Conservation (phyloP, 2,113 vertebrate species). For the Genyomyrus donnyi region DNA sequence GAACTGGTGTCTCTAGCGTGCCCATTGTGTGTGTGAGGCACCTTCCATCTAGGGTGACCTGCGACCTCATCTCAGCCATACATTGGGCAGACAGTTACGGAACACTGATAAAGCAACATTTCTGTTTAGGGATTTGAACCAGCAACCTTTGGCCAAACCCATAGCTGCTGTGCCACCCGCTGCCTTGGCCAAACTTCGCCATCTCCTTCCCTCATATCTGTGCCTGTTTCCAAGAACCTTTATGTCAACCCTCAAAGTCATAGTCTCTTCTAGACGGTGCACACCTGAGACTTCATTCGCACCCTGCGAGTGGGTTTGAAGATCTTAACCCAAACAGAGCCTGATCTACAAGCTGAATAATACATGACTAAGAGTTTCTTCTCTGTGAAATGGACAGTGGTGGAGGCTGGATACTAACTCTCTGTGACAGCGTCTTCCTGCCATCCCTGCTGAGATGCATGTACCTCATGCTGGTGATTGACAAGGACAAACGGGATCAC, state of each 20-base stretch:
- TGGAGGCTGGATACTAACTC: not conserved
- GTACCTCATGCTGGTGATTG: not conserved
- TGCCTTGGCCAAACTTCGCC: not conserved
- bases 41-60: not conserved
- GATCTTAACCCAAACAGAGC: not conserved
- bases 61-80: not conserved
- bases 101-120: not conserved
- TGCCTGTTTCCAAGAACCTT: not conserved
- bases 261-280: not conserved
- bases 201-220: not conserved
- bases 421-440: not conserved
- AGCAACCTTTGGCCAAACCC: not conserved
- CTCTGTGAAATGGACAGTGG: not conserved
- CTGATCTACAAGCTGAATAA: constrained; percentile 11
- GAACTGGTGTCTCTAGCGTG: not conserved
- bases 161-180: not conserved
- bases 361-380: constrained; percentile 1
- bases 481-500: constrained; percentile 16
- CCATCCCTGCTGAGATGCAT: not conserved
- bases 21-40: not conserved
- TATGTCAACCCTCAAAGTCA: not conserved
- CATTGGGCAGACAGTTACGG: not conserved
- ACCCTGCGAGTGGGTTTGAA: not conserved
- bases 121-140: not conserved
- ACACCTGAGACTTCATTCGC: not conserved